Evolutionary conservation across 1,140 invertebrate species (phyloP), one percentile per base, ranked within the genome.

Genomic region (Ceratina australensis): DNA sequence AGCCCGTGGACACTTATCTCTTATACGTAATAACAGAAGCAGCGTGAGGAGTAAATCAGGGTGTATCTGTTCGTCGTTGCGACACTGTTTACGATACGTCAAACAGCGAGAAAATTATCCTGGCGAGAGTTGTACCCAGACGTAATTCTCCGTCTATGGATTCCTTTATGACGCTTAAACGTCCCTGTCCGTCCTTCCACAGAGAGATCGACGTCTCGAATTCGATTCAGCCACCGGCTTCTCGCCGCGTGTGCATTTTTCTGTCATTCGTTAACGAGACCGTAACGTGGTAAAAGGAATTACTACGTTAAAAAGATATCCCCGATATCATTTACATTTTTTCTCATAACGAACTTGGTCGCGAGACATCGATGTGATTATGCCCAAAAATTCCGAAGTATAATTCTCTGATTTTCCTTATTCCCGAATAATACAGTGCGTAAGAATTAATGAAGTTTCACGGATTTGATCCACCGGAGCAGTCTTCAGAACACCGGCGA

Each of bases 11-110:
- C 65, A 68, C 49, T 68, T 68, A 68, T 56, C 65, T 54, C 13
- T 54, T 54, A 52, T 49, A 68, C 65, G 24, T 68, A 68, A 68
- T 54, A 56, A 54, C 65, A 68, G 65, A 68, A 68, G 59, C n/a
- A 47, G 33, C 50, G 24, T 10, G 42, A 2, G 33, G 12, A 74
- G 42, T 66, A 52, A 47, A 73, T 67, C 56, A 15, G 33, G 28
- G 74, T 24, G 72, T 28, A 56, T 73, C 74, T 52, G 33, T 68
- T 33, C 56, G 54, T 54, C 42, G 66, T 60, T 66, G 61, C 68
- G 67, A 81, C 56, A 56, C 59, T 72, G 24, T 78, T 85, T 81
- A 84, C 71, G 69, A 72, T 81, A 67, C 76, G 61, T 80, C 68
- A 71, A 42, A 54, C 49, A 59, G 16, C 57, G 24, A 67, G 67